A percentile compares a stretch with the other conserved stretches of the same genome.
Conservation (phyloP, 2,888 invertebrate genomes). For the Tetanocera ferruginea region DNA sequence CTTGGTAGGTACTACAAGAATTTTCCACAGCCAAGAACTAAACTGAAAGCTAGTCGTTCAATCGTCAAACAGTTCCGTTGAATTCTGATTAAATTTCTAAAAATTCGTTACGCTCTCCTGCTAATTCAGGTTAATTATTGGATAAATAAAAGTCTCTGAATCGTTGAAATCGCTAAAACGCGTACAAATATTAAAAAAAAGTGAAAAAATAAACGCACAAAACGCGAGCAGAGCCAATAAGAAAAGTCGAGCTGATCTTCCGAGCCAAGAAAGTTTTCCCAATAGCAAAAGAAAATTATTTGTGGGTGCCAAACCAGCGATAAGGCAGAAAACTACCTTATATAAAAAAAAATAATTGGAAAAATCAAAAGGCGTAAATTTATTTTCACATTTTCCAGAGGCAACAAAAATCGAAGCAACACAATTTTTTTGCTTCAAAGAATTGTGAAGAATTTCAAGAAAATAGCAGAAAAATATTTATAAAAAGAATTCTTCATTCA, state of each 20-base stretch:
- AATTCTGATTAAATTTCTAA: constrained; percentile 27
- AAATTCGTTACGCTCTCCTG: constrained; percentile 4
- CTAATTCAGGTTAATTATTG: constrained; percentile 7
- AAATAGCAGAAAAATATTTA: constrained; percentile 27
- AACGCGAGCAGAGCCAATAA: not conserved
- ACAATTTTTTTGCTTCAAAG: constrained; percentile 28
- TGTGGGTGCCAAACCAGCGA: constrained; percentile 18
- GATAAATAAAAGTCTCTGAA: not conserved
- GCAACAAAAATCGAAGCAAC: constrained; percentile 33
- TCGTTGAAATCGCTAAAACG: not conserved
- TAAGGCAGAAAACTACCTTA: constrained; percentile 23
- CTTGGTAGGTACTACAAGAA: constrained; percentile 17
- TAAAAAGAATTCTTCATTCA: not conserved
- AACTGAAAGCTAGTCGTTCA: constrained; percentile 8
- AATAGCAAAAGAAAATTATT: constrained; percentile 1
- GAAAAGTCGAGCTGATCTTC: constrained; percentile 8
- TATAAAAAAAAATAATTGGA: constrained; percentile 10
- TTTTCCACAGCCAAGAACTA: constrained; percentile 16
- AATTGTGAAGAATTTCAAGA: constrained; percentile 33
- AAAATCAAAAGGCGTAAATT: constrained; percentile 16
- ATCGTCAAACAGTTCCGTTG: constrained; percentile 8
- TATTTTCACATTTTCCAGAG: constrained; percentile 12
- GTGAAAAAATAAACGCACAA: not conserved
- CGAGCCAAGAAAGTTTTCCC: constrained; percentile 14
- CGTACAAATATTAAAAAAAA: not conserved